Evolutionary conservation across 1,140 invertebrate species (phyloP).

Genomic region (Zaprionus lachaisei): DNA sequence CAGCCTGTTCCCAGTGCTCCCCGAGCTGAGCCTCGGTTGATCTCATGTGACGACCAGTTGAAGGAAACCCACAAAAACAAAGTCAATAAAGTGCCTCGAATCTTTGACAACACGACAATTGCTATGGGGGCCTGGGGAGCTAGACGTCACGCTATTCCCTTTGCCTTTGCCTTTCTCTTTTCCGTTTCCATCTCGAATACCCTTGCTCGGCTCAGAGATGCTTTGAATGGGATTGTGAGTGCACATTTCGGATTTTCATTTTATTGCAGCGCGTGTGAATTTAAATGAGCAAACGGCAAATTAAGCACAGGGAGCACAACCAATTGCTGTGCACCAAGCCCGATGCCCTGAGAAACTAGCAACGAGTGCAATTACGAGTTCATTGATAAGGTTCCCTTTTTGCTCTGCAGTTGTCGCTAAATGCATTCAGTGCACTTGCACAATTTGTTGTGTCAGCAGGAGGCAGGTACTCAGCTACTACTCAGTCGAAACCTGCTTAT

Average conservation of each 20-base stretch:
- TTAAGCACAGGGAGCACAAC: background rate
- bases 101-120: constrained; percentile 30
- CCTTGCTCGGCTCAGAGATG: background rate
- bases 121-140: constrained; percentile 8
- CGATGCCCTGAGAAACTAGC: background rate
- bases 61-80: constrained; percentile 5
- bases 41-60: too few relatives aligned
- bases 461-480: background rate
- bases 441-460: constrained; percentile 42
- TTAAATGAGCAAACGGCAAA: constrained; percentile 29
- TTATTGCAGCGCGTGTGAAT: constrained; percentile 53
- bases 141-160: background rate
- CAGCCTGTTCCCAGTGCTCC: too few relatives aligned
- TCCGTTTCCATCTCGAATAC: background rate
- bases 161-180: background rate
- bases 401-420: constrained; percentile 21
- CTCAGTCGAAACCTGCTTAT: constrained; percentile 45
- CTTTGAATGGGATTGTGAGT: constrained; percentile 20
- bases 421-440: constrained; percentile 33
- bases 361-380: constrained; percentile 57
- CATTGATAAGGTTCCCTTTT: constrained; percentile 48
- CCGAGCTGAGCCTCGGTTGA: constrained; percentile 2
- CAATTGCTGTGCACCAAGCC: too few relatives aligned
- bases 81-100: constrained; percentile 31
- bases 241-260: constrained; percentile 47